Percentiles rank a stretch among this genome's conserved stretches.
These are phyloP conservation scores for Camponotus vicinus DNA, from an alignment of 1,140 invertebrate species.

Conservation along the genomic window DNA sequence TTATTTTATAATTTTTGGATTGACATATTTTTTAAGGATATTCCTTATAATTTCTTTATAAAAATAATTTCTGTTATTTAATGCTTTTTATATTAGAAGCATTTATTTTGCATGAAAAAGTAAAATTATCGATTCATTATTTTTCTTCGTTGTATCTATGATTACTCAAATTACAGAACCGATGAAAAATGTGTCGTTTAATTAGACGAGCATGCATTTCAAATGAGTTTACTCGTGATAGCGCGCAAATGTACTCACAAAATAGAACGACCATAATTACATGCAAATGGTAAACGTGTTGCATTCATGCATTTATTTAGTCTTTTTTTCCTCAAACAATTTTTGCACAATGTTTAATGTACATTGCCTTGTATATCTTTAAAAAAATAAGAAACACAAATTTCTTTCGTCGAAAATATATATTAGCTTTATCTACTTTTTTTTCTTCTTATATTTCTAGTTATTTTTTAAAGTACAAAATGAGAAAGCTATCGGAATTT, in stretches of 20 bases:
- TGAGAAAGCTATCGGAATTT: no score
- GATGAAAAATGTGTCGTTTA: background rate
- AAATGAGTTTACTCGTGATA: slow-evolving; percentile 23
- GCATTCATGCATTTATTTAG: background rate
- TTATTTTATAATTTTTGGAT: slow-evolving; percentile 16
- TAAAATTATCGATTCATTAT: background rate
- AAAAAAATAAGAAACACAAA: background rate
- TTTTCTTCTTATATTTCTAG: no score
- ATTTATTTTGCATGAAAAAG: background rate
- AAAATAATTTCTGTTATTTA: background rate
- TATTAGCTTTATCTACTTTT: no score
- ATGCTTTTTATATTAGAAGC: background rate
- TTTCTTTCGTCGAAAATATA: no score
- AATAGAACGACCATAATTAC: slow-evolving; percentile 39
- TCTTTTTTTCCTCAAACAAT: background rate
- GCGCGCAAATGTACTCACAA: background rate
- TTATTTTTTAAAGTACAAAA: no score
- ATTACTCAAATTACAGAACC: background rate
- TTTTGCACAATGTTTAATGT: no score
- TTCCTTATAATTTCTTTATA: background rate
- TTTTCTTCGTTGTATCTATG: background rate
- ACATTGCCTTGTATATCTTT: background rate
- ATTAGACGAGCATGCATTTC: slow-evolving; percentile 20
- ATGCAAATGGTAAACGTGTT: background rate
- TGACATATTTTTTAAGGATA: background rate